Evolutionary conservation across 2,797 vertebrate genomes (phyloP).

Genomic region (Danio jaintianensis): DNA sequence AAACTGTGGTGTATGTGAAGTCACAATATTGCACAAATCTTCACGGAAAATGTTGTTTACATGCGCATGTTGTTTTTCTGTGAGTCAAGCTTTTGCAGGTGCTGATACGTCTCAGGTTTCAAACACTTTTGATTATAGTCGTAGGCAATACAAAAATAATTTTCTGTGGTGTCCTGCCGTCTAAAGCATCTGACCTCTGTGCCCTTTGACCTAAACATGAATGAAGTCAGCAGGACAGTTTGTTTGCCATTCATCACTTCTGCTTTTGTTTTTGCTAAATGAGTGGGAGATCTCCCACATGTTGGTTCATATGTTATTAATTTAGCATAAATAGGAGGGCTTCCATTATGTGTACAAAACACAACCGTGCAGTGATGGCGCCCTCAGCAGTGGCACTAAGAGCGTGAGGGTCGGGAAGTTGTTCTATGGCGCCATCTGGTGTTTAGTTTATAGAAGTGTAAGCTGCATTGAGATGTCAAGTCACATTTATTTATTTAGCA

Average conservation of each 20-base stretch:
- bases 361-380: not conserved
- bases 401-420: not conserved
- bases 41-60: not conserved
- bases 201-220: conserved; percentile 33
- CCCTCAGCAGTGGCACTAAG: not conserved
- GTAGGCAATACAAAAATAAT: conserved; percentile 10
- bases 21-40: conserved; percentile 8
- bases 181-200: conserved; percentile 24
- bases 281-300: not conserved
- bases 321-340: conserved; percentile 15
- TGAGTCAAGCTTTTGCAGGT: not conserved
- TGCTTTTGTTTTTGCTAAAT: conserved; percentile 28
- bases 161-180: not conserved
- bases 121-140: not conserved
- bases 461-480: not conserved
- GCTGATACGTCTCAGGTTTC: conserved; percentile 20
- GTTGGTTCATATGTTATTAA: conserved; percentile 3
- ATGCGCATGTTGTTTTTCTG: not conserved
- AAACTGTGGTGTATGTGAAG: not conserved
- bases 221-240: not conserved
- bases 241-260: conserved; percentile 26
- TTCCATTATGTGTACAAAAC: not conserved
- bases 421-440: conserved; percentile 19
- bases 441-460: not conserved
- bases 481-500: not conserved